These are phyloP conservation scores for Acleris literana DNA, from an alignment of 2,888 invertebrate genomes.

Conservation along the genomic window DNA sequence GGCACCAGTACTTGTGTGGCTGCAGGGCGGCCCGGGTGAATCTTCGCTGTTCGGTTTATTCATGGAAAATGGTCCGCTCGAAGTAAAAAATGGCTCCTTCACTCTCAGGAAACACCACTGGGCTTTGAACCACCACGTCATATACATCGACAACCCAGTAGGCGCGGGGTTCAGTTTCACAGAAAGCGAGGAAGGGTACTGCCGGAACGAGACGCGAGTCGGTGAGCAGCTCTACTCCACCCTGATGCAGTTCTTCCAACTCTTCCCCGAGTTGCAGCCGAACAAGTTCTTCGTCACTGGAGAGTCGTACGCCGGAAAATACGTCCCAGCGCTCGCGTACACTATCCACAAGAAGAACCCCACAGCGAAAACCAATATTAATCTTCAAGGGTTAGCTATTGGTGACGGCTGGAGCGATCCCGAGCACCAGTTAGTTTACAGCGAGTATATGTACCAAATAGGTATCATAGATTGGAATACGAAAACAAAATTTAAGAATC, in stretches of 20 bases:
- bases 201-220: conserved; percentile 90
- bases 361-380: conserved; percentile 86
- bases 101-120: conserved; percentile 89
- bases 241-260: conserved; percentile 90
- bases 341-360: conserved; percentile 87
- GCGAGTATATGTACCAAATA: conserved; percentile 35
- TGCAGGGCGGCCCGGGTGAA: conserved; percentile 94
- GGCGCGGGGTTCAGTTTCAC: conserved; percentile 97
- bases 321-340: conserved; percentile 89
- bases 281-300: conserved; percentile 94
- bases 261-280: conserved; percentile 89
- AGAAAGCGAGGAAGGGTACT: conserved; percentile 88
- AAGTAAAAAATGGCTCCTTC: conserved; percentile 66
- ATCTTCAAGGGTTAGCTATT: conserved; percentile 63
- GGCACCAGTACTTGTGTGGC: conserved; percentile 91
- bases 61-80: conserved; percentile 91
- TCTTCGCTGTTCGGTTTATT: conserved; percentile 91
- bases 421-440: conserved; percentile 34
- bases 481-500: neutral
- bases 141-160: conserved; percentile 97
- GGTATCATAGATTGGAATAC: conserved; percentile 34
- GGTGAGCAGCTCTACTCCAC: conserved; percentile 91
- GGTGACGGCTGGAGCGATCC: conserved; percentile 39
- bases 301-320: conserved; percentile 94
- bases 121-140: conserved; percentile 89